Evolutionary conservation across 1,140 invertebrate genomes (phyloP), one percentile per base, ranked within the genome.

Genomic region (Aphelenchoides avenae): DNA sequence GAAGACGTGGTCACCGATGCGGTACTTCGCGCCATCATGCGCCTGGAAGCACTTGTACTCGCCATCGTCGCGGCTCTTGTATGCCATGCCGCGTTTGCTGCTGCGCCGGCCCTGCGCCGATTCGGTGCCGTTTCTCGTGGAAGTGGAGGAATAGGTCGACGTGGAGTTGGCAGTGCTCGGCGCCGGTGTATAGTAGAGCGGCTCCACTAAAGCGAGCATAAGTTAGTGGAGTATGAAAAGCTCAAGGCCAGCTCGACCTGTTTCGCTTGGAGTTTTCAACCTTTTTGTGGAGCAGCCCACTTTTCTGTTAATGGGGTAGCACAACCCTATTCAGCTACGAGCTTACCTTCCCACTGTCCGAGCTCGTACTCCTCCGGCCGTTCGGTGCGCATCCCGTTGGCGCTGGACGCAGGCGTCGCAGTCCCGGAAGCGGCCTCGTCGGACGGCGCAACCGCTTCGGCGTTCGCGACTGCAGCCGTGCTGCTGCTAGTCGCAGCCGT

Each of bases 31-130:
- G 51, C 48, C 57, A n/a, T 60, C 58, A 24, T 60, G 42, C 18
- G 39, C 46, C 37, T 60, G 57, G 22, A 60, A 60, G 24, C 60
- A 64, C 31, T 60, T 46, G 33, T 60, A 60, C 33, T 60, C 57
- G 24, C 26, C 13, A 47, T 61, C 46, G 24, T 61, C 57, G 24
- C 57, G 34, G n/a, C 20, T 37, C 22, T 60, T 60, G 39, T 50
- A 60, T 13, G 30, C 48, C 11, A 51, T 33, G 3, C 48, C 48
- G 3, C 48, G 48, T 26, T 42, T 40, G 11, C 51, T 51, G 20
- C 48, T 22, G 18, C 44, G 20, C 39, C 7, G n/a, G n/a, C 11
- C 34, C n/a, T 36, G 11, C 11, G 39, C 7, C 3, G 39, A 24
- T 4, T 18, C 18, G 4, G 39, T 41, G 7, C 3, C 20, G 26